phyloP scores from a whole-genome alignment of 2,888 invertebrate species.

The Cataglyphis rosenhaueri region DNA sequence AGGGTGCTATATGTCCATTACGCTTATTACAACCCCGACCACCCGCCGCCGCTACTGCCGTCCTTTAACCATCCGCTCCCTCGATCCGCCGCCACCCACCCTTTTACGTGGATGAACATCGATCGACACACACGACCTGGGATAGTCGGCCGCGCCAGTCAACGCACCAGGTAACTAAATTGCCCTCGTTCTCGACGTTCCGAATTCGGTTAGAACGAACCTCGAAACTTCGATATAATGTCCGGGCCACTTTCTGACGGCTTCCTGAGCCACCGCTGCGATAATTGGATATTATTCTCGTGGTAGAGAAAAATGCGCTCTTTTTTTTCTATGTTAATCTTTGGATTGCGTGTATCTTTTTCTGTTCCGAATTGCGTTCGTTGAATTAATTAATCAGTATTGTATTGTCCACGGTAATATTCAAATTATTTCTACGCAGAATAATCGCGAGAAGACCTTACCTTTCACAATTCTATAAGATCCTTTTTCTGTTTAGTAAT shows the following conservation, averaged over 20 bases:
- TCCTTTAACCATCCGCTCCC: slow-evolving; percentile 75
- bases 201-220: slow-evolving; percentile 55
- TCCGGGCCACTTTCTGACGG: slow-evolving; percentile 47
- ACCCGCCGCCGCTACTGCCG: slow-evolving; percentile 63
- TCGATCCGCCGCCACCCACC: slow-evolving; percentile 79
- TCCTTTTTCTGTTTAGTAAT: no score
- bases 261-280: background rate
- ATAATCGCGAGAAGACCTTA: background rate
- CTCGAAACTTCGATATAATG: slow-evolving; percentile 54
- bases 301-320: background rate
- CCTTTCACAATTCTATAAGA: background rate
- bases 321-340: background rate
- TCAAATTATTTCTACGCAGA: background rate
- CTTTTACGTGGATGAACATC: slow-evolving; percentile 83
- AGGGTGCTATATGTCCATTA: slow-evolving; percentile 86
- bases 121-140: slow-evolving; percentile 82
- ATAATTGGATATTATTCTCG: background rate
- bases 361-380: background rate
- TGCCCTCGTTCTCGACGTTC: slow-evolving; percentile 66
- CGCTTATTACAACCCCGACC: slow-evolving; percentile 86
- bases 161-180: slow-evolving; percentile 76
- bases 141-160: slow-evolving; percentile 66
- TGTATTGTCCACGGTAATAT: background rate
- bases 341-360: background rate
- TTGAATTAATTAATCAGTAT: background rate